Conservation (phyloP, 2,888 invertebrate genomes). For the Melinopterus prodromus region DNA sequence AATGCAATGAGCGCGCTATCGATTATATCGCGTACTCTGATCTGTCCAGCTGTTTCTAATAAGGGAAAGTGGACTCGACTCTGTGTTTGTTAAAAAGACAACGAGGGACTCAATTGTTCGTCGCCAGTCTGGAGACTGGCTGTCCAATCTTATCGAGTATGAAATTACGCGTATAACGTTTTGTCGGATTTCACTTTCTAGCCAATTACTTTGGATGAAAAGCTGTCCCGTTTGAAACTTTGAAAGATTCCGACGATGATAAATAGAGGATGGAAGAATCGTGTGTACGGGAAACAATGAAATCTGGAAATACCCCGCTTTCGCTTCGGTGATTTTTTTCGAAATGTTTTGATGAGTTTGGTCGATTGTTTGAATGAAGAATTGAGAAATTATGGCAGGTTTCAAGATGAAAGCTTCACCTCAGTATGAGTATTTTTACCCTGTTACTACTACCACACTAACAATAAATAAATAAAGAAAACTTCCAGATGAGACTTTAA, state of each 20-base stretch:
- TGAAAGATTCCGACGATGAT: background rate
- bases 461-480: no score
- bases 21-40: background rate
- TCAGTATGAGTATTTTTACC: no score
- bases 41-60: background rate
- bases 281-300: background rate
- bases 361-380: no score
- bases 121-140: background rate
- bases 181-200: conserved; percentile 4
- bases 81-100: background rate
- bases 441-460: no score
- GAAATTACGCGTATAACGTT: background rate
- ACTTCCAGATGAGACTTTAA: no score
- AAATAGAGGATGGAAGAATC: background rate
- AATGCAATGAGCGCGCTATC: background rate
- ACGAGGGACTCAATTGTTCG: background rate
- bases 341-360: no score
- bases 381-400: no score
- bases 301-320: no score
- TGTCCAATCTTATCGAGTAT: background rate
- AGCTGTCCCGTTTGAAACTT: background rate
- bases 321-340: no score
- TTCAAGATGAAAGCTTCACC: no score
- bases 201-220: background rate
- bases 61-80: background rate